Base-by-base conservation (phyloP, 2,888 invertebrate species). In the Cepaea hortensis region DNA sequence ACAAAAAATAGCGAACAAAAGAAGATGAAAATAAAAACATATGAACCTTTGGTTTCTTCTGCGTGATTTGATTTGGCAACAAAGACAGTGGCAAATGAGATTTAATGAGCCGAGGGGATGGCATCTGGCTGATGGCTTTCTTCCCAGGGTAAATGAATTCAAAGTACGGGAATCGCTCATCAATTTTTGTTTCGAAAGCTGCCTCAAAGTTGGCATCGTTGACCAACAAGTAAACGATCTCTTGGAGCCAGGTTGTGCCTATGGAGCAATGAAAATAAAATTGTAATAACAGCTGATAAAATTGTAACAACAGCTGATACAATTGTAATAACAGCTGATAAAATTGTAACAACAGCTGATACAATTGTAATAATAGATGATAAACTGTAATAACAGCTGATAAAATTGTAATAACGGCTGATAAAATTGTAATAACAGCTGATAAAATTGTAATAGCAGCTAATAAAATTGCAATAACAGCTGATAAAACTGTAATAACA, bases 201-300 rank as follows among this genome's bases (percentile, higher is more conserved):
- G 96, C 96, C 91, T 97, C 96, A 91, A 96, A 97, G 93, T 98
- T 96, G 89, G 97, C 95, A 91, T 97, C 96, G 91, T 97, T 97
- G 5, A 96, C 96, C 87, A 98, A 96, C n/a, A 98, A 95, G 97
- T 98, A 98, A 3, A 97, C 96, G 96, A 98, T 97, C 95, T 98
- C 98, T 93, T 98, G 98, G 0, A 97, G 96, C 98, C 98, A 98
- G 0, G 98, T 98, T 48, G 98, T 98, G n/a, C 95, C 95, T 95
- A 87, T 20, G 88, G 88, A 23, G 87, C 88, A 86, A 23, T 81
- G 62, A 75, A 76, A 2, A 13, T 20, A 65, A 55, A 77, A 70
- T 65, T 35, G 35, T 35, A 35, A 35, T 35, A 35, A 35, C 35
- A 35, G 35, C 35, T 35, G 35, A 35, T 35, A 35, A 35, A 35